Evolutionary conservation across 2,888 invertebrate genomes (phyloP), one percentile per base, ranked within the genome.

Genomic region (Cephus runcator): DNA sequence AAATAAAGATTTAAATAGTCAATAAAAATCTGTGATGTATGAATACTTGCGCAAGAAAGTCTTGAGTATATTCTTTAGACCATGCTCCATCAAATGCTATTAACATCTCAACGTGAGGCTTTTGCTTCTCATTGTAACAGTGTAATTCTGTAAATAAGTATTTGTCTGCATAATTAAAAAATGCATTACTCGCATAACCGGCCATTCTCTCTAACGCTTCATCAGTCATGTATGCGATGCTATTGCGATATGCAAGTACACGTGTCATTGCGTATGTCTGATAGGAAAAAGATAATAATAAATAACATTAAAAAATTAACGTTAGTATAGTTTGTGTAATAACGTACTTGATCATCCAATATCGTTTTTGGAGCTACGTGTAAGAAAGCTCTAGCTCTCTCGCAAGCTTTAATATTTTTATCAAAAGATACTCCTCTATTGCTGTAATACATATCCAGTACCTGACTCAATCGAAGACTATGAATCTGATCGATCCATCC

Each of bases 401-500:
- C 93, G 83, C 94, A 94, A 3, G 94, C 94, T 85, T 92, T 93
- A n/a, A 94, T 92, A 56, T 90, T 90, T 0, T 92, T 89, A 34
- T 94, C 92, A 84, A 94, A 94, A 0, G 93, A 93, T 1, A 94
- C 92, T 0, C 95, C 95, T 79, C 93, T 92, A 81, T 93, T 92
- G 0, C 95, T 95, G 86, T 95, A 95, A 88, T 95, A 95, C 94
- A 95, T 94, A 80, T 95, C 94, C 73, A 95, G 89, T 23, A 95
- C 87, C 91, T 95, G 95, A 1, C 95, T 94, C 1, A 95, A 90
- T 23, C 93, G 92, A 34, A 95, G 89, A 33, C 93, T 92, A 9
- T 92, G 90, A 73, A 94, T 90, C 78, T 92, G 91, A 76, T 92
- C 90, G 6, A 92, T 87, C 94, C 94, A 95, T 56, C 88, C 88